These are phyloP conservation scores for Gymnoscopelus braueri DNA, from an alignment of 2,797 vertebrate genomes.

Conservation along the genomic window DNA sequence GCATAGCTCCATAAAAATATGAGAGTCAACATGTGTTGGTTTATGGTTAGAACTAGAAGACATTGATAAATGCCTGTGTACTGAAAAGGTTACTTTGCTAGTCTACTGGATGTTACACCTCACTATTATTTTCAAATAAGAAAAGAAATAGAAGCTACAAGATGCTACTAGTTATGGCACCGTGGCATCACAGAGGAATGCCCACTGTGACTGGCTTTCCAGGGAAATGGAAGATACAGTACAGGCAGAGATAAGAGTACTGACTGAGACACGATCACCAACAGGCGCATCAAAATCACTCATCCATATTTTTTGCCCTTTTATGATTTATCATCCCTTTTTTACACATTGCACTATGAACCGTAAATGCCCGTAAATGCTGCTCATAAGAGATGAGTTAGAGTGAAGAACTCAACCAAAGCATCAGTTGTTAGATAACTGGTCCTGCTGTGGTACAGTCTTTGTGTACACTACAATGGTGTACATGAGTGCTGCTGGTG, in stretches of 20 bases:
- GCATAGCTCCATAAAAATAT: background rate
- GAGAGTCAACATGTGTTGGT: background rate
- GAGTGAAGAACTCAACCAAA: background rate
- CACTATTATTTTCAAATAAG: constrained; percentile 3
- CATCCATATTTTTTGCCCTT: too few species aligned
- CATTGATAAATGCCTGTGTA: background rate
- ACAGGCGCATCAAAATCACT: too few species aligned
- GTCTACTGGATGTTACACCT: too few species aligned
- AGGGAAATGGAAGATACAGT: background rate
- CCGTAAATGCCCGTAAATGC: too few species aligned
- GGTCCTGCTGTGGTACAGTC: background rate
- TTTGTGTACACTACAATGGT: too few species aligned
- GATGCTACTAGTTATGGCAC: constrained; percentile 22
- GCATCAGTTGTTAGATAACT: background rate
- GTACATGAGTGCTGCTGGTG: background rate
- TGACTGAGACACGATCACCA: too few species aligned
- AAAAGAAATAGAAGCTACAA: constrained; percentile 4
- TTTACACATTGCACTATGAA: too few species aligned
- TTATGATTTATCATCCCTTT: too few species aligned
- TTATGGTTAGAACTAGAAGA: constrained; percentile 10
- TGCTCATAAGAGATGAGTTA: too few species aligned
- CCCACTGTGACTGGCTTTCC: background rate
- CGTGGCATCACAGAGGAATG: background rate
- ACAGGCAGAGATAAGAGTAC: background rate
- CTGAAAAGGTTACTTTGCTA: background rate